Conservation (phyloP, 1,140 invertebrate species). For the Heliconius melpomene region DNA sequence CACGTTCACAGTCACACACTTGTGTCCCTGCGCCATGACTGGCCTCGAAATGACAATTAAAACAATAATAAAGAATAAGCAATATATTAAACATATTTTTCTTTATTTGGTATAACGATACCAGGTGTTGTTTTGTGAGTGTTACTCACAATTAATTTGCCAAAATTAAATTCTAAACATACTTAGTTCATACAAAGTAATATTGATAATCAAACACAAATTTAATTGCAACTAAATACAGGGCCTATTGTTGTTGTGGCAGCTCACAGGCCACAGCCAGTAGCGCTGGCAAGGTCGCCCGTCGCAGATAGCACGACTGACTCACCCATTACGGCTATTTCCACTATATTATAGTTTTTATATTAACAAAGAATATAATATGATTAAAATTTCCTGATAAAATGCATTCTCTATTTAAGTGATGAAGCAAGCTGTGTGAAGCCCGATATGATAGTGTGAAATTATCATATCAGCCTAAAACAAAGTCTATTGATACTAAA, state of each 20-base stretch:
- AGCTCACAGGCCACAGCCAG: background rate
- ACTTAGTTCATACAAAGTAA: background rate
- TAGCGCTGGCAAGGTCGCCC: slow-evolving; percentile 19
- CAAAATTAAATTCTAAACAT: background rate
- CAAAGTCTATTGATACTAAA: background rate
- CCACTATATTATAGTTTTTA: slow-evolving; percentile 18
- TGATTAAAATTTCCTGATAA: background rate
- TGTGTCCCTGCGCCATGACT: too few relatives aligned
- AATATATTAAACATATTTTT: background rate
- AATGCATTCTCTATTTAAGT: background rate
- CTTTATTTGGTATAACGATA: background rate
- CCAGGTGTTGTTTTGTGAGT: background rate
- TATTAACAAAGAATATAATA: background rate
- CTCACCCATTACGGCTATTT: slow-evolving; percentile 18
- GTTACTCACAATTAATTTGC: background rate
- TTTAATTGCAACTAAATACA: slow-evolving; percentile 6
- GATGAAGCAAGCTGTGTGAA: background rate
- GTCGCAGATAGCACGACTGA: slow-evolving; percentile 11
- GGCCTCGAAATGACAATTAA: too few relatives aligned
- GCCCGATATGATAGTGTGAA: background rate
- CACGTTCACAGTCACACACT: too few relatives aligned
- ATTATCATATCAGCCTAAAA: background rate
- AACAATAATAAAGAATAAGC: too few relatives aligned
- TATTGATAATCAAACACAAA: background rate
- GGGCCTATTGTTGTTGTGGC: slow-evolving; percentile 16